These are phyloP conservation scores for Cynodonichthys magdalenae DNA, from an alignment of 2,797 vertebrate species.

Conservation along the genomic window DNA sequence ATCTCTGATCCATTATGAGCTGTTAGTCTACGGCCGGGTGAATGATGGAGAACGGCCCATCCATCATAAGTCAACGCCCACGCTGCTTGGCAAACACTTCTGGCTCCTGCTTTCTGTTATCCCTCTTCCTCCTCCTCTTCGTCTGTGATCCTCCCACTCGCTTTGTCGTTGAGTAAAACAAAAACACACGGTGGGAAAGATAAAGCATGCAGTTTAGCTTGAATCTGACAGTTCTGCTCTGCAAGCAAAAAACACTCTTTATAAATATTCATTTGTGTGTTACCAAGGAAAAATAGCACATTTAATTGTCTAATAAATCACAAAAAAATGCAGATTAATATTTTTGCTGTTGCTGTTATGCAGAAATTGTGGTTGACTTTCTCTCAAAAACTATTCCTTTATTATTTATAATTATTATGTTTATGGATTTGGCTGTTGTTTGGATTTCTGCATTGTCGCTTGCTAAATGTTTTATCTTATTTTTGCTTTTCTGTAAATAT, in stretches of 20 bases:
- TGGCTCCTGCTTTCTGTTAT: slow-evolving; percentile 31
- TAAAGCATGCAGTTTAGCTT: slow-evolving; percentile 18
- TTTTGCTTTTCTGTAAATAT: not conserved
- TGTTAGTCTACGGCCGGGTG: slow-evolving; percentile 53
- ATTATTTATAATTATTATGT: not conserved
- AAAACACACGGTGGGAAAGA: slow-evolving; percentile 23
- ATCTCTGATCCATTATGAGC: slow-evolving; percentile 72
- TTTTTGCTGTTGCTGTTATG: not conserved
- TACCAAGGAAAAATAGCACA: not conserved
- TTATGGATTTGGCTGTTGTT: not conserved
- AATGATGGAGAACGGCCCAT: slow-evolving; percentile 58
- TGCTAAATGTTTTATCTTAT: too few relatives aligned
- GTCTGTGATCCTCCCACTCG: slow-evolving; percentile 25
- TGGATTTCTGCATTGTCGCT: not conserved
- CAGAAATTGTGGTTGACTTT: too few relatives aligned
- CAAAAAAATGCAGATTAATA: not conserved
- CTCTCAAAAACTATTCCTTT: not conserved
- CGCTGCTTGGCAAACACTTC: slow-evolving; percentile 39
- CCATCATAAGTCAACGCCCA: slow-evolving; percentile 57
- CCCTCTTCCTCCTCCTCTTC: slow-evolving; percentile 15
- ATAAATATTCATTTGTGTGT: slow-evolving; percentile 7
- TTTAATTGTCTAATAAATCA: not conserved
- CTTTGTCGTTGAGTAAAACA: slow-evolving; percentile 27
- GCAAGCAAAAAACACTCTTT: slow-evolving; percentile 13
- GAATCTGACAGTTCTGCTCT: slow-evolving; percentile 29